phyloP scores from a whole-genome alignment of 2,797 vertebrate species.

The Novumbra hubbsi region DNA sequence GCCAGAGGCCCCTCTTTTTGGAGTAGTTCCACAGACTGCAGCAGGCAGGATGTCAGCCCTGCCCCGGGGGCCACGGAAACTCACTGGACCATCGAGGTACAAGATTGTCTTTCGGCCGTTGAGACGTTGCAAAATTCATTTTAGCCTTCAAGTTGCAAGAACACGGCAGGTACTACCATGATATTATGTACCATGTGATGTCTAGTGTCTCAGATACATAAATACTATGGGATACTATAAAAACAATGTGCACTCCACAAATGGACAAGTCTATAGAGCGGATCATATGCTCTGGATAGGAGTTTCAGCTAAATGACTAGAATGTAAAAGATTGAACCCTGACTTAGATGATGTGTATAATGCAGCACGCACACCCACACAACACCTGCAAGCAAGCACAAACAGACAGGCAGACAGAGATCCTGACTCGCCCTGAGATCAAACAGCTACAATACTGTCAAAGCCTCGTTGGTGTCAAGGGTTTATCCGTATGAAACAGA shows the following conservation, averaged over 20 bases:
- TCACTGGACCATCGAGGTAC: neutral
- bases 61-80: neutral
- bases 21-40: neutral
- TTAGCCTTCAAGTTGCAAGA: no score
- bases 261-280: neutral
- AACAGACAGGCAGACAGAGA: no score
- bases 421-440: neutral
- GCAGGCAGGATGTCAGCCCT: neutral
- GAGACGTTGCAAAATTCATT: no score
- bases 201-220: neutral
- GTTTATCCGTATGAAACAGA: neutral
- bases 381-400: neutral
- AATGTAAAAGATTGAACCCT: no score
- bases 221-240: no score
- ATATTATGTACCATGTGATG: neutral
- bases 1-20: neutral
- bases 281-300: no score
- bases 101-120: no score
- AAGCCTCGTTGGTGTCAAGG: neutral
- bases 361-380: conserved; percentile 10
- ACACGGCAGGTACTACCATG: no score
- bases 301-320: no score
- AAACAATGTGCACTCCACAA: no score
- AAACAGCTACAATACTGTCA: neutral
- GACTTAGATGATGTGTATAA: neutral